Percentiles rank a stretch among this genome's conserved stretches.
phyloP scores from a whole-genome alignment of 1,140 invertebrate species.

The Tetramorium parvispinum region DNA sequence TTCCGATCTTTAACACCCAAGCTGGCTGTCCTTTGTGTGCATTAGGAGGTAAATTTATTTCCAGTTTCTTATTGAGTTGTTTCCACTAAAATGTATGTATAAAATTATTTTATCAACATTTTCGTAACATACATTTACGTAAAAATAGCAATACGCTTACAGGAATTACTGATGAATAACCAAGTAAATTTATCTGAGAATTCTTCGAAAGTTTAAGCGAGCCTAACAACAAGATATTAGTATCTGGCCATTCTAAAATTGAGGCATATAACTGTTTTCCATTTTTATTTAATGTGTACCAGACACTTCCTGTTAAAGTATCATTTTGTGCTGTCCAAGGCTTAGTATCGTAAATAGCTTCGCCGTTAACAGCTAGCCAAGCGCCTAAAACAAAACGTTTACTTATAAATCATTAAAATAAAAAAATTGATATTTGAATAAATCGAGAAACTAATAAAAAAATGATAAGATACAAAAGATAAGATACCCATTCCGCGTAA shows the following conservation, averaged over 20 bases:
- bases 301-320: conserved; percentile 89
- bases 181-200: conserved; percentile 71
- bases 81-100: conserved; percentile 75
- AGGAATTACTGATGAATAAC: conserved; percentile 32
- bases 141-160: conserved; percentile 60
- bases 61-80: conserved; percentile 48
- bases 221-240: conserved; percentile 85
- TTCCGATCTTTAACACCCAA: conserved; percentile 79
- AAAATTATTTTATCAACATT: conserved; percentile 10
- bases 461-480: conserved; percentile 48
- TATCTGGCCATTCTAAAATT: conserved; percentile 89
- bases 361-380: conserved; percentile 94
- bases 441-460: background rate
- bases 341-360: conserved; percentile 94
- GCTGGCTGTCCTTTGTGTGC: conserved; percentile 79
- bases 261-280: conserved; percentile 88
- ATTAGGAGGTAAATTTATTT: conserved; percentile 74
- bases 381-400: conserved; percentile 80
- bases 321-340: conserved; percentile 95
- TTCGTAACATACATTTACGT: background rate
- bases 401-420: conserved; percentile 1
- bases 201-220: conserved; percentile 60
- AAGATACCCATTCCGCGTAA: conserved; percentile 90
- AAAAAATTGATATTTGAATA: background rate
- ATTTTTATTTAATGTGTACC: conserved; percentile 89